phyloP scores from a whole-genome alignment of 2,797 vertebrate genomes.

The Cynopterus sphinx region DNA sequence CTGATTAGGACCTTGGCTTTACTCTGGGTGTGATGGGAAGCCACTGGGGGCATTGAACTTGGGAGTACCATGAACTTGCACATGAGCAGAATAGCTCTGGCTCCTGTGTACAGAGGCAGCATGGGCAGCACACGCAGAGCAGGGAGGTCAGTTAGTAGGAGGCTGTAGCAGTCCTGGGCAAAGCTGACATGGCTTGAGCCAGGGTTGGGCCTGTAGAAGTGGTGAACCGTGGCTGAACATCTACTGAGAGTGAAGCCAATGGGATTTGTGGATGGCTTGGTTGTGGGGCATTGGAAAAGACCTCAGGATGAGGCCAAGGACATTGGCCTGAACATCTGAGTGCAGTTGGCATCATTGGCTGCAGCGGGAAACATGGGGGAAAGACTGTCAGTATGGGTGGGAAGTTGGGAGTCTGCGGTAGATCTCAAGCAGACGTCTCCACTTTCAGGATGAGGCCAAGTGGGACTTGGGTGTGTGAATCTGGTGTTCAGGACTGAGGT shows the following conservation, averaged over 20 bases:
- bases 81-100: not conserved
- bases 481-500: not conserved
- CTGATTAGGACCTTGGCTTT: not conserved
- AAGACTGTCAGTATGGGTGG: not conserved
- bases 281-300: not conserved
- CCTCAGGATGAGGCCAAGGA: not conserved
- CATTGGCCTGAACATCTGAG: not conserved
- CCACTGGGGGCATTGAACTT: not conserved
- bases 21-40: not conserved
- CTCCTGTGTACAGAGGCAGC: not conserved
- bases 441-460: not conserved
- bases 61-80: not conserved
- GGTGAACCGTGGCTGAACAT: not conserved
- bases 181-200: not conserved
- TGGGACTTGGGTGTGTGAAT: not conserved
- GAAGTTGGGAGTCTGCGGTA: not conserved
- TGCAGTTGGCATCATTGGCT: not conserved
- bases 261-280: not conserved
- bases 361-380: not conserved
- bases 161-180: not conserved
- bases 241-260: not conserved
- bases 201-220: not conserved
- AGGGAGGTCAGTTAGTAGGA: not conserved
- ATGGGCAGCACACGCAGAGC: accelerated
- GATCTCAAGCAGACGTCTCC: not conserved